A percentile compares a stretch with the other conserved stretches of the same genome.
phyloP scores from a whole-genome alignment of 2,797 vertebrate genomes.

The Myripristis jacobus region DNA sequence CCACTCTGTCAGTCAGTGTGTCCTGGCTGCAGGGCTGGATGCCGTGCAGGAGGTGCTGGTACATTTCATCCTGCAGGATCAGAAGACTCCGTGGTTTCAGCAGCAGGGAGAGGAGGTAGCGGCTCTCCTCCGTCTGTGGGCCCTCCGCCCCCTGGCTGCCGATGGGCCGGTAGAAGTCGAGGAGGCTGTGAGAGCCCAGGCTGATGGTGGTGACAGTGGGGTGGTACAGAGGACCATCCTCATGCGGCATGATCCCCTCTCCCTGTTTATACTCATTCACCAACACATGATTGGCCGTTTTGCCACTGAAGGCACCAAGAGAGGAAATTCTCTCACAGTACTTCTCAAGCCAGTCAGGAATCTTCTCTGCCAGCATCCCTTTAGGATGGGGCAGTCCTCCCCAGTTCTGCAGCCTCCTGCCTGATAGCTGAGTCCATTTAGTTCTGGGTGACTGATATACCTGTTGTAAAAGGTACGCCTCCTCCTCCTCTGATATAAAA shows the following conservation, averaged over 20 bases:
- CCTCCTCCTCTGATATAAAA: slow-evolving; percentile 88
- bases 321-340: slow-evolving; percentile 87
- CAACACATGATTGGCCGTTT: slow-evolving; percentile 90
- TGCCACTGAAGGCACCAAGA: slow-evolving; percentile 86
- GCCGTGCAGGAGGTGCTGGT: slow-evolving; percentile 86
- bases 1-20: slow-evolving; percentile 75
- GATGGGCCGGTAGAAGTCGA: slow-evolving; percentile 89
- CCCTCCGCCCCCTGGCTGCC: slow-evolving; percentile 37
- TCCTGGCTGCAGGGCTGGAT: slow-evolving; percentile 78
- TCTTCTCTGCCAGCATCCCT: slow-evolving; percentile 89
- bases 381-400: slow-evolving; percentile 89
- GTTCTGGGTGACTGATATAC: slow-evolving; percentile 89
- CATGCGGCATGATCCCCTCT: slow-evolving; percentile 94
- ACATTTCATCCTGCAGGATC: slow-evolving; percentile 87
- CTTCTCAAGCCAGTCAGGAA: slow-evolving; percentile 88
- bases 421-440: slow-evolving; percentile 93
- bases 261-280: slow-evolving; percentile 92
- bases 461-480: slow-evolving; percentile 84
- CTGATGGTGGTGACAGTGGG: slow-evolving; percentile 92
- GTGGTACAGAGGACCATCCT: slow-evolving; percentile 91
- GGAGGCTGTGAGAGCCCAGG: slow-evolving; percentile 89
- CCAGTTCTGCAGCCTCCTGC: slow-evolving; percentile 93
- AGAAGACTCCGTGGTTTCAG: slow-evolving; percentile 87
- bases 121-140: slow-evolving; percentile 76
- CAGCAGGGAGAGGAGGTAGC: slow-evolving; percentile 84